Percentiles rank a stretch among this genome's conserved stretches.
phyloP scores from a whole-genome alignment of 2,113 vertebrate species.

The Cyanoderma ruficeps region DNA sequence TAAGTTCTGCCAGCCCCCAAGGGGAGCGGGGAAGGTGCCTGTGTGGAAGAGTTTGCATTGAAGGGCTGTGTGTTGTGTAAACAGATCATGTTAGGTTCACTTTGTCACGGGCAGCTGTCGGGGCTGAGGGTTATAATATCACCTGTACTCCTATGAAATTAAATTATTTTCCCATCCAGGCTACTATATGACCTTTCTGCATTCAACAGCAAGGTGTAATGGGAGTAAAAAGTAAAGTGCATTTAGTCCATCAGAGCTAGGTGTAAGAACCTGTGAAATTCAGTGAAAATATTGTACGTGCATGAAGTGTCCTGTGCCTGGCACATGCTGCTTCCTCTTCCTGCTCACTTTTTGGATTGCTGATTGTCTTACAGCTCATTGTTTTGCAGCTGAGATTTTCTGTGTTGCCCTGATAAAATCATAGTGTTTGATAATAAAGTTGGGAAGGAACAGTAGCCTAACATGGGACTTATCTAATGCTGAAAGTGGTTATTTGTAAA shows the following conservation, averaged over 20 bases:
- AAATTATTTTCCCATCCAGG: neutral
- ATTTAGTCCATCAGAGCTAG: neutral
- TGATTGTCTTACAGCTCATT: neutral
- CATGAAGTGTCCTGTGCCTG: neutral
- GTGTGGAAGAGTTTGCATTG: neutral
- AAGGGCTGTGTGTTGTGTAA: neutral
- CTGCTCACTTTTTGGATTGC: neutral
- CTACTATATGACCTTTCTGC: neutral
- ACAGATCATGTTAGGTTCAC: neutral
- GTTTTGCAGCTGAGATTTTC: neutral
- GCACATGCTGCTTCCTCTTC: neutral
- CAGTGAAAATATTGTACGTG: neutral
- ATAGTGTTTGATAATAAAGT: slow-evolving; percentile 22
- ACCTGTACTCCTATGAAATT: neutral
- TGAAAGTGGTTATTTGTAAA: slow-evolving; percentile 43
- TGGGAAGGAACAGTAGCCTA: neutral
- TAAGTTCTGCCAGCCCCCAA: neutral
- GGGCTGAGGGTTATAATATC: neutral
- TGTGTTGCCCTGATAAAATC: slow-evolving; percentile 16
- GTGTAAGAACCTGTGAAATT: neutral
- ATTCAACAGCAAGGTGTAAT: neutral
- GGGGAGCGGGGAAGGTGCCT: neutral
- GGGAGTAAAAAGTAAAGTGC: neutral
- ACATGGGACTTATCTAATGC: neutral
- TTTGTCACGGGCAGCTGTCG: neutral